Evolutionary conservation across 2,797 vertebrate species (phyloP), one percentile per base, ranked within the genome.

Genomic region (Falco rusticolus): DNA sequence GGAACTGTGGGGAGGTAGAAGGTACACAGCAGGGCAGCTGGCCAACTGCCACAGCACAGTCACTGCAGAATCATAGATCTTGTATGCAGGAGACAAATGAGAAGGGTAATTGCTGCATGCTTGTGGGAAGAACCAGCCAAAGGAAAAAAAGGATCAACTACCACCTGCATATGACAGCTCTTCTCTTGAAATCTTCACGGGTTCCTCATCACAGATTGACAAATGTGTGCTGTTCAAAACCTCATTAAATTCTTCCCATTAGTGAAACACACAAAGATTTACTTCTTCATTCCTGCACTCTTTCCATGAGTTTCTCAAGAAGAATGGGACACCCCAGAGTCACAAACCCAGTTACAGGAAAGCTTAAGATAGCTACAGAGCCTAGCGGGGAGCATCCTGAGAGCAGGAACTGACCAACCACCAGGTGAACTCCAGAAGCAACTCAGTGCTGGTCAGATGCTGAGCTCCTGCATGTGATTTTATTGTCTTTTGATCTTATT

Each of bases 1-100:
- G 81, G 71, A 96, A 53, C 57, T 57, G 76, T 65, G 71, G 41
- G 11, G 71, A 96, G 84, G 87, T 66, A 69, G 77, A 90, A 93
- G 88, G 80, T 81, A 72, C 66, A 28, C 85, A 88, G 87, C 69
- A 70, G 85, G 90, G 88, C 72, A 90, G 90, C 65, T 95, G 92
- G 91, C 85, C 80, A 72, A 15, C 17, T 63, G 93, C 90, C 93
- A 96, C 54, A 90, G 74, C 84, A 90, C 9, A 12, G 86, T 24
- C 90, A 84, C 77, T 90, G 71, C 79, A 94, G 60, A 83, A 86
- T 82, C 84, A 77, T 5, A 82, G 68, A 89, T 79, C 60, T 50
- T 61, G 48, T 22, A 29, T 8, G 86, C 50, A 51, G 64, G 34
- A 92, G 70, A 66, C 53, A 77, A 89, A 89, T 16, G 29, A 87